phyloP scores from a whole-genome alignment of 2,888 invertebrate species.

The Ochlodes sylvanus region DNA sequence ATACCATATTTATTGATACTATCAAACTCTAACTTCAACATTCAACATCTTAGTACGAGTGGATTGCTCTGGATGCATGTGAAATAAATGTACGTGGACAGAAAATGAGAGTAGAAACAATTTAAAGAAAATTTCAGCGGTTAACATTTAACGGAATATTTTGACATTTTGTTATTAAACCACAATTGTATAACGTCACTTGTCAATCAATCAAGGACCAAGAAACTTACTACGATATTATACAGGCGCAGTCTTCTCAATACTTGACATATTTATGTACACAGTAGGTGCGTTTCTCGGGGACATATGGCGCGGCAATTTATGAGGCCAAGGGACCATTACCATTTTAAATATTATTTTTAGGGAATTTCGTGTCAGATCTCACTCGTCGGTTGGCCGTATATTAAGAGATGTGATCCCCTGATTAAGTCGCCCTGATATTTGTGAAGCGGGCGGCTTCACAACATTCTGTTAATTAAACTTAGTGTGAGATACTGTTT shows the following conservation, averaged over 20 bases:
- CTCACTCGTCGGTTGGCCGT: slow-evolving; percentile 80
- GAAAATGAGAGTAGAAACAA: too few species aligned
- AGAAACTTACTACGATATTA: slow-evolving; percentile 59
- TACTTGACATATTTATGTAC: slow-evolving; percentile 84
- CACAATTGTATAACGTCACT: too few species aligned
- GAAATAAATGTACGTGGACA: background rate
- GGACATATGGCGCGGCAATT: slow-evolving; percentile 84
- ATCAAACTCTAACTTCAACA: slow-evolving; percentile 28
- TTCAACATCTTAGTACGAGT: slow-evolving; percentile 3
- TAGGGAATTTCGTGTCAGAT: slow-evolving; percentile 85
- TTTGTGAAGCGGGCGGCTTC: slow-evolving; percentile 65
- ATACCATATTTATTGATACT: slow-evolving; percentile 36
- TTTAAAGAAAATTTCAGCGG: too few species aligned
- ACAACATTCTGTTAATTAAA: slow-evolving; percentile 79
- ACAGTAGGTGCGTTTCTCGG: slow-evolving; percentile 80
- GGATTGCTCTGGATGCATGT: slow-evolving; percentile 23
- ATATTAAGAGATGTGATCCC: slow-evolving; percentile 83
- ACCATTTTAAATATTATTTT: slow-evolving; percentile 86
- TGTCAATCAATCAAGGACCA: slow-evolving; percentile 56
- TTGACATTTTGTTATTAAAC: too few species aligned
- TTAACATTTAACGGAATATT: too few species aligned
- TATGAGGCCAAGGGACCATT: slow-evolving; percentile 82
- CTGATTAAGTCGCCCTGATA: slow-evolving; percentile 80
- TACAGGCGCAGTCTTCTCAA: slow-evolving; percentile 73
- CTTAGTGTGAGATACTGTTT: slow-evolving; percentile 51